Conservation (phyloP, 2,888 invertebrate species). For the Sesia apiformis region DNA sequence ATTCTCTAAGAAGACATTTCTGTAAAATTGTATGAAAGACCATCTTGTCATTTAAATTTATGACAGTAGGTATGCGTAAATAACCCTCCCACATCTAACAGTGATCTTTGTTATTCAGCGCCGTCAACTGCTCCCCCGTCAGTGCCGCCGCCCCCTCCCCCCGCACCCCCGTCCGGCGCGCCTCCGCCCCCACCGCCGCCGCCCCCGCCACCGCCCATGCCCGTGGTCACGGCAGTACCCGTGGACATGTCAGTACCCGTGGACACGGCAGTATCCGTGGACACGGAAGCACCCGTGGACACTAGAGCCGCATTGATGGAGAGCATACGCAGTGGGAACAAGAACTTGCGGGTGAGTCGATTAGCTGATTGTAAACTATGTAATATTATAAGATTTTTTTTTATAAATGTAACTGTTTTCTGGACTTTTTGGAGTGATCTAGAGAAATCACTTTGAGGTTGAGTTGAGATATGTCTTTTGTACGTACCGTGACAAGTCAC, state of each 20-base stretch:
- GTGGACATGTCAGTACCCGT: conserved; percentile 75
- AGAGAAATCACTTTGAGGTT: no score
- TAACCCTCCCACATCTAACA: not conserved
- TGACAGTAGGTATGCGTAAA: no score
- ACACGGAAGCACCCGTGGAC: conserved; percentile 53
- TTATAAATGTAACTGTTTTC: no score
- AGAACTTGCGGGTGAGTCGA: conserved; percentile 78
- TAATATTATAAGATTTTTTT: no score
- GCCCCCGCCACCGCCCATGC: conserved; percentile 34
- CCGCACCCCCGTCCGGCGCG: conserved; percentile 35
- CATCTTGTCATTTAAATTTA: no score
- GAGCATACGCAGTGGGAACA: conserved; percentile 86
- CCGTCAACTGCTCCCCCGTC: conserved; percentile 44
- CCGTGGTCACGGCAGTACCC: conserved; percentile 34
- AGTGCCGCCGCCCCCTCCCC: conserved; percentile 43
- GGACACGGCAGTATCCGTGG: conserved; percentile 33
- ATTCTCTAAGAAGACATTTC: no score
- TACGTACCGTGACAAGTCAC: no score
- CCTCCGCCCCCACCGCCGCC: conserved; percentile 41
- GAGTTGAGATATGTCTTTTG: no score
- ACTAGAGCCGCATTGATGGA: conserved; percentile 84
- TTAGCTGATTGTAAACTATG: no score
- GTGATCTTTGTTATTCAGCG: conserved; percentile 7
- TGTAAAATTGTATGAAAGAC: no score
- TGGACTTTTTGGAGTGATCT: no score